phyloP scores from a whole-genome alignment of 2,113 vertebrate genomes.

The Oreochromis niloticus region DNA sequence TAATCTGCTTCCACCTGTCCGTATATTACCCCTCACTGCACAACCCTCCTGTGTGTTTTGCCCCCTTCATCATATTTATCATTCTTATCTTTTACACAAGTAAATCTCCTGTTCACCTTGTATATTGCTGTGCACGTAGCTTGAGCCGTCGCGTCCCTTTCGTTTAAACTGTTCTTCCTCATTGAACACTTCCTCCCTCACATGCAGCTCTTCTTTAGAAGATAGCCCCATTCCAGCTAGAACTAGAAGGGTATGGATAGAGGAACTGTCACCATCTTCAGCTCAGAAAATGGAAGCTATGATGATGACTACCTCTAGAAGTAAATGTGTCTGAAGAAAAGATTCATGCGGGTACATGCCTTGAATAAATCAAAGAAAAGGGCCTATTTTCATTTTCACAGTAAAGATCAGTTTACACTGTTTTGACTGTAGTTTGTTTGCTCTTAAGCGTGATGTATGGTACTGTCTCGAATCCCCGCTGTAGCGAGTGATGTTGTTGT shows the following conservation, averaged over 20 bases:
- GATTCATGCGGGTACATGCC: neutral
- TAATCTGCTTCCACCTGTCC: constrained; percentile 6
- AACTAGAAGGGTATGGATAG: neutral
- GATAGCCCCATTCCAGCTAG: neutral
- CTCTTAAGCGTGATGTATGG: neutral
- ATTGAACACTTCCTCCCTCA: constrained; percentile 6
- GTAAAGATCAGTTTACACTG: neutral
- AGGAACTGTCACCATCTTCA: neutral
- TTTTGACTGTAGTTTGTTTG: neutral
- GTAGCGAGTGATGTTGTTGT: neutral
- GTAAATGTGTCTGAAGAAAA: neutral
- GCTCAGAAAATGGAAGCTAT: neutral
- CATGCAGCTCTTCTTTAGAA: neutral
- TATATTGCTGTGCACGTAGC: neutral
- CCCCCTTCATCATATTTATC: constrained; percentile 5
- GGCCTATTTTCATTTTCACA: neutral
- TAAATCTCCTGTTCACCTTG: neutral
- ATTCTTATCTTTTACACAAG: neutral
- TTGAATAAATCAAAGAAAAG: neutral
- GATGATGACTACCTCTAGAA: neutral
- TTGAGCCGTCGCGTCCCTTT: neutral
- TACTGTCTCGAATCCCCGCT: neutral
- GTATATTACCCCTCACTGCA: neutral
- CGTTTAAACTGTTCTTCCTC: constrained; percentile 11
- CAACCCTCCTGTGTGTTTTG: neutral